Evolutionary conservation across 2,888 invertebrate species (phyloP).

Genomic region (Strigamia crassipes): DNA sequence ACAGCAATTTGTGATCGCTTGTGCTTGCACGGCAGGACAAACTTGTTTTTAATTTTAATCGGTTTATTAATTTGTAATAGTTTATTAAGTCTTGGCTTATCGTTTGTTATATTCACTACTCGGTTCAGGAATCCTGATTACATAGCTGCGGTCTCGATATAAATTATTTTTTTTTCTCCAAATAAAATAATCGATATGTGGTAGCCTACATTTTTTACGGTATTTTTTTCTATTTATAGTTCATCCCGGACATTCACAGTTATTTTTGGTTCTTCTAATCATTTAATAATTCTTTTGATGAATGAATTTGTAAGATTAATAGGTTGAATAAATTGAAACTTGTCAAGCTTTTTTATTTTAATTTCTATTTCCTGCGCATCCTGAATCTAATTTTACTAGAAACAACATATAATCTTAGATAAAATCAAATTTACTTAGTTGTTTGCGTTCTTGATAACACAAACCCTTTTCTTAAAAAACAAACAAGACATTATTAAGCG

Average conservation of each 20-base stretch:
- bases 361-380: neutral
- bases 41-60: conserved; percentile 14
- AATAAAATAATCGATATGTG: neutral
- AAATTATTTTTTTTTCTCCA: neutral
- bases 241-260: conserved; percentile 42
- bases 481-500: neutral
- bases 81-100: conserved; percentile 1
- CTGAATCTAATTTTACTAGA: neutral
- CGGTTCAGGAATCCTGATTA: conserved; percentile 9
- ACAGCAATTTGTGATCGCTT: neutral
- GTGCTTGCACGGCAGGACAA: neutral
- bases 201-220: neutral
- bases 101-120: conserved; percentile 15
- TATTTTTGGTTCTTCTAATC: conserved; percentile 13
- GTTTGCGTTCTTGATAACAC: neutral
- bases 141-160: neutral
- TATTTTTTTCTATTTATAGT: conserved; percentile 24
- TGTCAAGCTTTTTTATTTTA: neutral
- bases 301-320: conserved; percentile 33
- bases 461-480: neutral
- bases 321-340: conserved; percentile 14
- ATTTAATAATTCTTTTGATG: conserved; percentile 36
- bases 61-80: neutral
- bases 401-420: neutral
- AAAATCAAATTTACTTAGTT: neutral